Percentiles rank a stretch among this genome's conserved stretches.
phyloP scores from a whole-genome alignment of 2,797 vertebrate species.

The Sternotherus odoratus region DNA sequence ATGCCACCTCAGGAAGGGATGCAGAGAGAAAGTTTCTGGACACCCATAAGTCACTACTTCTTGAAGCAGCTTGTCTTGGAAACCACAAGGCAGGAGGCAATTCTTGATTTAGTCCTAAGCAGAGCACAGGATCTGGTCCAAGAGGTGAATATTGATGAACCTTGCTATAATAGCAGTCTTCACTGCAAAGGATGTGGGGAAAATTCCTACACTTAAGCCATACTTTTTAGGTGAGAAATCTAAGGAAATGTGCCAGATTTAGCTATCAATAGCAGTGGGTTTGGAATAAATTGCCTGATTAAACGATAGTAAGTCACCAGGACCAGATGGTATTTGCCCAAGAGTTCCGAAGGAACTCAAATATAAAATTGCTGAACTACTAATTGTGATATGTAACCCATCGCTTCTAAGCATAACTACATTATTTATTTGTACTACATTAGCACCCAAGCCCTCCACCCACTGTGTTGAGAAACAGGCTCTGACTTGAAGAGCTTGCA shows the following conservation, averaged over 20 bases:
- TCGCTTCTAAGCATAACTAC: neutral
- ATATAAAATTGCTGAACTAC: neutral
- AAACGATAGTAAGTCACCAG: neutral
- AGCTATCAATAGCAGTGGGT: neutral
- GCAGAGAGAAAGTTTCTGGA: neutral
- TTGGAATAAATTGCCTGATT: neutral
- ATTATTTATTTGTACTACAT: neutral
- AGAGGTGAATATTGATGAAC: neutral
- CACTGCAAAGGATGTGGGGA: neutral
- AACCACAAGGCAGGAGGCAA: neutral
- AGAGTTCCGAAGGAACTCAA: neutral
- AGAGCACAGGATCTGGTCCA: too few species aligned
- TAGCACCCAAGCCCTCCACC: neutral
- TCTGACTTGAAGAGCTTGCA: neutral
- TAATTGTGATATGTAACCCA: neutral
- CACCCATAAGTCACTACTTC: neutral
- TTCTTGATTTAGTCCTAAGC: neutral
- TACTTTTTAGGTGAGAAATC: too few species aligned
- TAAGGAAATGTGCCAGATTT: neutral
- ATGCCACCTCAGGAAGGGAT: neutral
- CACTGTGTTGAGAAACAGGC: neutral
- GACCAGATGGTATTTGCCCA: neutral
- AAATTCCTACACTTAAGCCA: neutral
- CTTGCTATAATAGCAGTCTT: neutral
- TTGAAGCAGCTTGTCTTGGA: neutral